Conservation (phyloP, 2,797 vertebrate species). For the Sardinella longiceps region DNA sequence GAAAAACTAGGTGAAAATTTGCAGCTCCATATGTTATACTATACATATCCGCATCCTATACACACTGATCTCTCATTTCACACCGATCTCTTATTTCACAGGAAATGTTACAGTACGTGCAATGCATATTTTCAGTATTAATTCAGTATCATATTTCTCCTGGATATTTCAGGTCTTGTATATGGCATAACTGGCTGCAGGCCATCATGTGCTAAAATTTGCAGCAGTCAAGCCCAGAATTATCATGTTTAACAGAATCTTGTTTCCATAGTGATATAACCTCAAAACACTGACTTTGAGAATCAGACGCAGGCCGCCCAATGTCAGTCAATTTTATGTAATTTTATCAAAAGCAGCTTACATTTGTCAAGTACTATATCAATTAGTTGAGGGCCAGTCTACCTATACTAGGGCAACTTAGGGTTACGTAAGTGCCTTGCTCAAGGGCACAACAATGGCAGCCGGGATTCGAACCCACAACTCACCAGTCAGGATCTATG, state of each 20-base stretch:
- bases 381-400: no score
- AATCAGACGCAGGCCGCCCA: no score
- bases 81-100: not conserved
- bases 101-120: not conserved
- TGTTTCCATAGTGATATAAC: no score
- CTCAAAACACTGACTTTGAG: no score
- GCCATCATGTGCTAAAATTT: not conserved
- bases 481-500: no score
- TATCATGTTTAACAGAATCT: not conserved
- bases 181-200: not conserved
- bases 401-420: no score
- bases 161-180: not conserved
- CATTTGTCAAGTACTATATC: no score
- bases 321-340: no score
- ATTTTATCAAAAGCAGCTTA: no score
- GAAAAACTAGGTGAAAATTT: not conserved
- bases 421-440: no score
- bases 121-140: not conserved
- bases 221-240: not conserved
- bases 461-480: no score
- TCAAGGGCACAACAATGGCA: no score
- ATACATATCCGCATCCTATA: not conserved
- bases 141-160: conserved; percentile 1
- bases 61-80: not conserved
- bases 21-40: not conserved